Base-by-base conservation (phyloP, 2,888 invertebrate species). In the Metallyticus violacea region DNA sequence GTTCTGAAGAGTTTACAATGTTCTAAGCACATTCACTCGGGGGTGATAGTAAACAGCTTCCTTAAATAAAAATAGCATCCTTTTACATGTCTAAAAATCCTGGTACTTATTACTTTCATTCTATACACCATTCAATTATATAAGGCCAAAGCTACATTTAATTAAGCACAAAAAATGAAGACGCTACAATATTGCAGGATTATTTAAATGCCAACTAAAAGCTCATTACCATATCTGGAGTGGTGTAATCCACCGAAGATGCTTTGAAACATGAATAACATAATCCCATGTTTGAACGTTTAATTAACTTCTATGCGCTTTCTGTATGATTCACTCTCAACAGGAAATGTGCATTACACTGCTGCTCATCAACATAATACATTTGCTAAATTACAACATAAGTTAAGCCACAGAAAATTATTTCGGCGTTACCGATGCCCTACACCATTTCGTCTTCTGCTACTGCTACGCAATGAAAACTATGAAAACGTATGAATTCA, bases 151-250 rank as follows among this genome's bases (percentile, higher is more conserved):
- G n/a, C n/a, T n/a, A n/a, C n/a, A n/a, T n/a, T n/a, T n/a, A n/a
- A n/a, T n/a, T n/a, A n/a, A n/a, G n/a, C n/a, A n/a, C n/a, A n/a
- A n/a, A n/a, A n/a, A n/a, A n/a, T n/a, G n/a, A n/a, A n/a, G 76
- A 15, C 76, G 15, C 76, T 62, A 9, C 76, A 15, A 6, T 78
- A 78, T n/a, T n/a, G 25, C 15, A 78, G n/a, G 6, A 78, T n/a
- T n/a, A 6, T n/a, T 25, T n/a, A 78, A 6, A 15, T 15, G 6
- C 78, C 25, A 15, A 7, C n/a, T 27, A 80, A 26, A 27, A 27
- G 27, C 29, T 80, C 81, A 93, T 93, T 93, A 94, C 94, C 90
- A 92, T 91, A 90, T 94, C 94, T 87, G 94, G 94, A 86, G 94
- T 94, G 86, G 93, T 90, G 80, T 93, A 92, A 87, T 94, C 94